These are phyloP conservation scores for Zaprionus ghesquierei DNA, from an alignment of 1,140 invertebrate species.

Conservation along the genomic window DNA sequence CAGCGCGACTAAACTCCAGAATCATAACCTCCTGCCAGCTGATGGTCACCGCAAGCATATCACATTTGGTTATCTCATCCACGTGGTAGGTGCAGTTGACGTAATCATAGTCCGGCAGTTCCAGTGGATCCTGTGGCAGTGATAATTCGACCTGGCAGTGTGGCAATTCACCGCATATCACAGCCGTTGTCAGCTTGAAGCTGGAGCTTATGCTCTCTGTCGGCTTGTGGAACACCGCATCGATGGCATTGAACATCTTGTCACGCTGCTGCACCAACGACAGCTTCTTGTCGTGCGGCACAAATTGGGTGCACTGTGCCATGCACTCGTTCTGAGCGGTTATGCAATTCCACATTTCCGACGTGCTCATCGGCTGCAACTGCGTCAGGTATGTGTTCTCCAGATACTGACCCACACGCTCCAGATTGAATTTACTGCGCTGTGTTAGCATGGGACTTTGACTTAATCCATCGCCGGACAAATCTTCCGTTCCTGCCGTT, in stretches of 20 bases:
- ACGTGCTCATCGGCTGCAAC: slow-evolving; percentile 84
- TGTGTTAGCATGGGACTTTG: slow-evolving; percentile 31
- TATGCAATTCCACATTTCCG: slow-evolving; percentile 91
- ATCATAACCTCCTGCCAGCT: slow-evolving; percentile 65
- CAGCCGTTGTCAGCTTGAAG: slow-evolving; percentile 84
- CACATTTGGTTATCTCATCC: slow-evolving; percentile 48
- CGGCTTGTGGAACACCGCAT: slow-evolving; percentile 88
- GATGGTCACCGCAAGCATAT: slow-evolving; percentile 65
- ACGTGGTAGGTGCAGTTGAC: slow-evolving; percentile 68
- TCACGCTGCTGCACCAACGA: slow-evolving; percentile 93
- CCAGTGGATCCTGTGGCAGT: slow-evolving; percentile 23
- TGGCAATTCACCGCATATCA: slow-evolving; percentile 83
- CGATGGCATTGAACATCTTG: slow-evolving; percentile 87
- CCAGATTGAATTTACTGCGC: slow-evolving; percentile 90
- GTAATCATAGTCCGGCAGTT: slow-evolving; percentile 76
- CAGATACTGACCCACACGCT: slow-evolving; percentile 95
- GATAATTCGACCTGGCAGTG: slow-evolving; percentile 36
- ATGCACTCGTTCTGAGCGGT: slow-evolving; percentile 89
- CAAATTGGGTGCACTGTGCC: slow-evolving; percentile 87
- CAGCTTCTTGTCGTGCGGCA: slow-evolving; percentile 88
- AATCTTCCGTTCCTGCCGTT: background rate
- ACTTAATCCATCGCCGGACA: background rate
- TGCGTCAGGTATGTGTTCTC: slow-evolving; percentile 87
- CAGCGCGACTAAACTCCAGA: slow-evolving; percentile 59
- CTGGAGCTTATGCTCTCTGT: slow-evolving; percentile 86